phyloP scores from a whole-genome alignment of 2,113 vertebrate genomes.

The Geococcyx californianus region DNA sequence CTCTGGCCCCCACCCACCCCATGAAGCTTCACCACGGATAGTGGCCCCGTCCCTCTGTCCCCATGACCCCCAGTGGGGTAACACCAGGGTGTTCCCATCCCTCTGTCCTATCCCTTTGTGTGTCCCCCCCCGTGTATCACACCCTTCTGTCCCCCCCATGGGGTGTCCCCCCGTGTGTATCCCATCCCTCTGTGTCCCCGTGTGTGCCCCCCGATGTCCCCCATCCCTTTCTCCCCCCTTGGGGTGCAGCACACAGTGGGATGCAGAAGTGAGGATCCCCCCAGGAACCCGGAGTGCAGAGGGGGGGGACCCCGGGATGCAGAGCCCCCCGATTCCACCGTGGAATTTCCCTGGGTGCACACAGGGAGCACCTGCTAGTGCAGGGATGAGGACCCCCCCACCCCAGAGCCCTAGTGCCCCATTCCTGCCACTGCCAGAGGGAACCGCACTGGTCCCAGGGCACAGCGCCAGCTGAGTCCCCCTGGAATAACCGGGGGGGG shows the following conservation, averaged over 20 bases:
- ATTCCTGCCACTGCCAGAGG: not conserved
- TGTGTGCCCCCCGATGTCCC: too few relatives aligned
- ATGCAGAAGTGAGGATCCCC: not conserved
- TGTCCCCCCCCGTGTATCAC: not conserved
- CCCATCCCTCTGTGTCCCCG: not conserved
- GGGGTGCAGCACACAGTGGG: too few relatives aligned
- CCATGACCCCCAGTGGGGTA: not conserved
- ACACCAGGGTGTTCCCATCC: too few relatives aligned
- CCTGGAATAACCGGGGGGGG: too few relatives aligned
- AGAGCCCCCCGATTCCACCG: too few relatives aligned
- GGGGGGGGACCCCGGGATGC: not conserved
- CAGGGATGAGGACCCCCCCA: fast-evolving
- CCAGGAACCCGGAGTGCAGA: not conserved
- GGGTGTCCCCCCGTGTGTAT: not conserved
- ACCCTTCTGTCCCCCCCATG: not conserved
- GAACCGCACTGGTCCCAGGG: not conserved
- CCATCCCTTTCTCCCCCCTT: not conserved
- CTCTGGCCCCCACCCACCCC: not conserved
- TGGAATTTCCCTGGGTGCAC: too few relatives aligned
- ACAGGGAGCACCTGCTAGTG: not conserved
- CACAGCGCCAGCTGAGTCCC: too few relatives aligned
- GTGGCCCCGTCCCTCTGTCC: not conserved
- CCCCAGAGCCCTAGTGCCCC: not conserved
- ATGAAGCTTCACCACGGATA: too few relatives aligned
- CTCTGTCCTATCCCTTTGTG: not conserved